Conservation (phyloP, 2,113 vertebrate species). For the Salminus brasiliensis region DNA sequence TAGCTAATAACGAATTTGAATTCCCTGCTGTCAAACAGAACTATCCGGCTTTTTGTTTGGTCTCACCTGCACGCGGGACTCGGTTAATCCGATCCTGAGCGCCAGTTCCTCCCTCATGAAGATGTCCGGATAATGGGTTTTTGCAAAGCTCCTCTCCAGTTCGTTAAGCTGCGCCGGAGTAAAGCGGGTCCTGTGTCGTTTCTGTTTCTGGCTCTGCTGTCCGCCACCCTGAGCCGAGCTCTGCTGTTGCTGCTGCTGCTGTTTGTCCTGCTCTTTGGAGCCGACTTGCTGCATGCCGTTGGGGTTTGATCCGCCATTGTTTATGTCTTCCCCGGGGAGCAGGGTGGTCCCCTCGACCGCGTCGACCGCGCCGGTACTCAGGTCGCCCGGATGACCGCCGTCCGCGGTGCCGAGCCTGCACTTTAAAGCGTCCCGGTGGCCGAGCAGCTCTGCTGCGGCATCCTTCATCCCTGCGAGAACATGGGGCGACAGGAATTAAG, state of each 20-base stretch:
- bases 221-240: constrained; percentile 74
- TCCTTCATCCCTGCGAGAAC: constrained; percentile 94
- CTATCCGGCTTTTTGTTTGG: background rate
- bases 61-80: constrained; percentile 95
- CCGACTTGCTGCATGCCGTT: constrained; percentile 86
- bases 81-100: constrained; percentile 94
- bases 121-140: constrained; percentile 98
- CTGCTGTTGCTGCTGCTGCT: constrained; percentile 81
- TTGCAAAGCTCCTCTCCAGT: constrained; percentile 97
- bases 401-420: constrained; percentile 90
- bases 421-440: constrained; percentile 95
- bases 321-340: constrained; percentile 94
- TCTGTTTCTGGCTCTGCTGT: constrained; percentile 92
- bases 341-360: constrained; percentile 92
- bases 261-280: constrained; percentile 93
- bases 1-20: no score
- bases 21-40: no score
- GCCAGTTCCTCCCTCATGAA: constrained; percentile 98
- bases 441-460: constrained; percentile 91
- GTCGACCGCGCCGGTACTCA: constrained; percentile 88
- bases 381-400: constrained; percentile 91
- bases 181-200: constrained; percentile 97
- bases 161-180: constrained; percentile 98
- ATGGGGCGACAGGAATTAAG: background rate
- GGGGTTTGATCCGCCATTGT: constrained; percentile 88